Evolutionary conservation across 2,113 vertebrate species (phyloP), one percentile per base, ranked within the genome.

Genomic region (Oncorhynchus nerka): DNA sequence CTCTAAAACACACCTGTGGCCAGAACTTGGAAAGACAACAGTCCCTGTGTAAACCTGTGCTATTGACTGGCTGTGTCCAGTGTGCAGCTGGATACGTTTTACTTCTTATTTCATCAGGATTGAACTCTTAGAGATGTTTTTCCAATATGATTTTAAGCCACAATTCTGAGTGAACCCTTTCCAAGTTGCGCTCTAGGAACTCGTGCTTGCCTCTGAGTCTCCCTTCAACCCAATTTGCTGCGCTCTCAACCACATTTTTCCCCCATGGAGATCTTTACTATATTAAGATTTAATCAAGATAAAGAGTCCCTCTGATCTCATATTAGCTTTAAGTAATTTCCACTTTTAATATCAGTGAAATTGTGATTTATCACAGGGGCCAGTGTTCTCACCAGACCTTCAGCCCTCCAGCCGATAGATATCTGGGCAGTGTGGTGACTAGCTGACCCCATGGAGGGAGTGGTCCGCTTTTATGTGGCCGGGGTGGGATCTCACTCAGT

Each of bases 241-340:
- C 34, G 55, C 34, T 73, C 24, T 71, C 39, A 61, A 45, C 16
- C 7, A n/a, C 16, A 19, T 28, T 73, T 65, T 78, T 85, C 82
- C 79, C 4, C 49, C 67, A 48, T 34, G 3, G 20, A 48, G 81
- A 15, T 32, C 4, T 83, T 61, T 71, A 62, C 68, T 68, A 79
- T 76, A 75, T 84, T 78, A 80, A 81, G 76, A 83, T 88, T 85
- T 79, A 81, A 88, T 88, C 67, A 77, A 80, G 68, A 79, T 30
- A 69, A 71, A 85, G 75, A 75, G n/a, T 73, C 67, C 64, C 39
- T 79, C 71, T 83, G 78, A 86, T 78, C 83, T 79, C 11, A 48
- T 24, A 75, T 77, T 62, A 39, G 24, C 73, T 73, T 76, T 64
- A 68, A 81, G 68, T 61, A 62, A 71, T 79, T 79, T 85, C 34